Conservation (phyloP, 1,140 invertebrate species). For the Penaeus japonicus region DNA sequence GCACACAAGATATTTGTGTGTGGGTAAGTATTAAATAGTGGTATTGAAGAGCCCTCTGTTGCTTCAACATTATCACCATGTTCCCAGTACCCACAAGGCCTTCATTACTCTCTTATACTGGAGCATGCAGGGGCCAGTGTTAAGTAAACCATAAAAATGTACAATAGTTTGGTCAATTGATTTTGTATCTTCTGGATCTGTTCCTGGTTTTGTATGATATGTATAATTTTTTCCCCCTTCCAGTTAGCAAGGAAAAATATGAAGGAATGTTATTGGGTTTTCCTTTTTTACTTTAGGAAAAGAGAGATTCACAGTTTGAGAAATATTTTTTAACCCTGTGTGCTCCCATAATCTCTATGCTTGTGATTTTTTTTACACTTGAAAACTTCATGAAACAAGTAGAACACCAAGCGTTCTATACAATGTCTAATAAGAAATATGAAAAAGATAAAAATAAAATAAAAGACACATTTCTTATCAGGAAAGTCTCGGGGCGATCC, state of each 20-base stretch:
- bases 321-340: constrained; percentile 22
- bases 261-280: too few species aligned
- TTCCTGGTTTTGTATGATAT: background rate
- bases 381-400: constrained; percentile 25
- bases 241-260: too few species aligned
- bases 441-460: too few species aligned
- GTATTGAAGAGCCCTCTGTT: constrained; percentile 40
- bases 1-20: constrained; percentile 34
- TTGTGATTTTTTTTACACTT: constrained; percentile 40
- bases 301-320: background rate
- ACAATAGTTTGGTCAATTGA: too few species aligned
- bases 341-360: constrained; percentile 36
- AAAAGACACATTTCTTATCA: background rate
- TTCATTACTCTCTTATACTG: constrained; percentile 16
- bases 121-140: constrained; percentile 36
- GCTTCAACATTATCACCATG: constrained; percentile 18
- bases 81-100: constrained; percentile 34
- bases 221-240: too few species aligned
- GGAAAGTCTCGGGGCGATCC: too few species aligned
- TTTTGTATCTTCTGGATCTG: background rate
- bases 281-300: background rate
- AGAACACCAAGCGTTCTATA: constrained; percentile 2
- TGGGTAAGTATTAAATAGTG: constrained; percentile 43
- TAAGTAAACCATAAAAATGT: background rate
- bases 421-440: background rate